Conservation (phyloP, 2,113 vertebrate species). For the Petromus typicus region DNA sequence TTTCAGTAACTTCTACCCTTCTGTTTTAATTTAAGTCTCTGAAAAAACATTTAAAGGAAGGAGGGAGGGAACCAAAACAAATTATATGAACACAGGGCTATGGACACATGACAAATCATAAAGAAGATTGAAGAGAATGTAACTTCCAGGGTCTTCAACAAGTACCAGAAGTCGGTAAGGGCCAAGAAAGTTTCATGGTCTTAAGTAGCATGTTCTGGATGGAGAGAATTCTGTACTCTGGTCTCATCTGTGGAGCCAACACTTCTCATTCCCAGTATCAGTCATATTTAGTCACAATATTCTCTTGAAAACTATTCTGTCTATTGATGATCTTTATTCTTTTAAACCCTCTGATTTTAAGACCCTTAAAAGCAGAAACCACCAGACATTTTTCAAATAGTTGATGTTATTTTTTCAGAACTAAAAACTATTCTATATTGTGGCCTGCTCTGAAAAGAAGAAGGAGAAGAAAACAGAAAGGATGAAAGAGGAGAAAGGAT, state of each 20-base stretch:
- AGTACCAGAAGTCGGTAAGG: neutral
- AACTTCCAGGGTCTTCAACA: neutral
- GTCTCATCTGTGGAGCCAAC: neutral
- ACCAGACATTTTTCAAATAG: neutral
- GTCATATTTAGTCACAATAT: neutral
- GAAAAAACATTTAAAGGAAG: neutral
- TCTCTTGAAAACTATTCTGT: neutral
- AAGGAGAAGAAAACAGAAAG: neutral
- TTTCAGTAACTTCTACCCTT: neutral
- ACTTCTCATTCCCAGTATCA: neutral
- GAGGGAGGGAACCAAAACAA: neutral
- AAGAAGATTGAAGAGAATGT: neutral
- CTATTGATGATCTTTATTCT: neutral
- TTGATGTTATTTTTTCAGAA: neutral
- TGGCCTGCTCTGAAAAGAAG: neutral
- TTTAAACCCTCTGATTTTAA: neutral
- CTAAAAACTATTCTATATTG: neutral
- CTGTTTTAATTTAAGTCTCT: neutral
- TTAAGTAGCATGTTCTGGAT: neutral
- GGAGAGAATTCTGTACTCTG: neutral
- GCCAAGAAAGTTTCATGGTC: fast-evolving
- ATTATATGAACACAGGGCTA: neutral
- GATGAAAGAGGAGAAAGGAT: too few species aligned
- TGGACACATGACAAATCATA: neutral
- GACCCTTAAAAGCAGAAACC: neutral